Evolutionary conservation across 2,797 vertebrate species (phyloP), one percentile per base, ranked within the genome.

Genomic region (Crenuchus spilurus): DNA sequence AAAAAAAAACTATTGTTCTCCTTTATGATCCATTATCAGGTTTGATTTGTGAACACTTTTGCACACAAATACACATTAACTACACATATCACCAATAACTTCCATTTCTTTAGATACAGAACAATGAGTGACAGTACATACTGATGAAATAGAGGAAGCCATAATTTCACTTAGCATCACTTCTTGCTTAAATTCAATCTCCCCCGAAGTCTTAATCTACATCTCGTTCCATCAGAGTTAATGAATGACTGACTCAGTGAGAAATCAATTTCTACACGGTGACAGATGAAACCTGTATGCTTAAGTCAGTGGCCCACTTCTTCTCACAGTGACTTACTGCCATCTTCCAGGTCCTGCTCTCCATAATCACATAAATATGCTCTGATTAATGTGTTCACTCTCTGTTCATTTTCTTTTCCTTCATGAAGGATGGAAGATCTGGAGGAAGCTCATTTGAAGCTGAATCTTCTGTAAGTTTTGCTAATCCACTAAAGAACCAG

Each of bases 361-460:
- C 33, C 44, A 51, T 70, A 67, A 77, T 73, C 74, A 75, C 75
- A 69, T 75, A 74, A 74, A 78, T 73, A 77, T 61, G 18, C 61
- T 75, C 31, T 70, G 72, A 77, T 60, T 33, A 63, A 77, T 60
- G 71, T 26, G 18, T 62, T 39, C 68, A 60, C 72, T 70, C 31
- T 28, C 58, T 70, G 35, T 61, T 66, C 58, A 74, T 70, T 72
- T 77, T 49, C 48, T 72, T 68, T 55, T 44, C 35, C 30, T 57
- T 74, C 22, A 62, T 5, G 66, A 48, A 41, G 46, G 14, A 37
- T 58, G n/a, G 30, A 64, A 30, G 54, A 51, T 41, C 31, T 76
- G 10, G 42, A 39, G 57, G 46, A 52, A 41, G 51, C 35, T 74
- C 42, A 67, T 52, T 68, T 31, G 60, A 60, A 64, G 44, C 39